Base-by-base conservation (phyloP, 2,113 vertebrate genomes). In the Melospiza georgiana region DNA sequence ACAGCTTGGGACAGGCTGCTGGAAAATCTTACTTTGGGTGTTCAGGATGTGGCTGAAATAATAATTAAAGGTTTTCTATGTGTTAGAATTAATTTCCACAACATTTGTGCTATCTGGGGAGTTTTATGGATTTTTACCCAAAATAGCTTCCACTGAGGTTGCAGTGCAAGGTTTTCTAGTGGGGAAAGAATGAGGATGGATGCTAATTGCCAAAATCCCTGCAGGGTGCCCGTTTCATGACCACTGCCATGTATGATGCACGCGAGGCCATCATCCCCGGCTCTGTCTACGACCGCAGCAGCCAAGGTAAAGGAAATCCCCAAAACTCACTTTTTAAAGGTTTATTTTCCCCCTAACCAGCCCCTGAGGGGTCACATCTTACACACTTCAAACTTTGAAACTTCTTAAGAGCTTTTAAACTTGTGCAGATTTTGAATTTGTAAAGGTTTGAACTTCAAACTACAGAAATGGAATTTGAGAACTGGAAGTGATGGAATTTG, bases 161-260 rank as follows among this genome's bases (percentile, higher is more conserved):
- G 37, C 39, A 49, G 18, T 18, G 22, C 7, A 3, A 10, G 13
- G 25, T 16, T 54, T 44, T 63, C 4, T 31, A 7, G 28, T 14
- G 35, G 3, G 2, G 52, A 31, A 23, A 5, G 8, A 5, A 4
- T 3, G 18, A 44, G 48, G 33, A 27, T 84, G 27, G 37, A 3
- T 54, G 13, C 0, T 46, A 6, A 84, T 37, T 21, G 2, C 43
- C 90, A 0, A 27, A 8, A 51, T n/a, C 14, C 68, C 92, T 94
- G 21, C 95, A 99, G 99, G 99, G 99, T 6, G 99, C 99, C 17
- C 99, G 99, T 24, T 99, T 99, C 97, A 99, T 99, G 99, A 99
- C 99, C 28, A 99, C 99, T 17, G 99, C 99, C 37, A 99, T 99
- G 99, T 99, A 99, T 5, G 99, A 99, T 28, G 99, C 99, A 8